Evolutionary conservation across 1,140 invertebrate species (phyloP), one percentile per base, ranked within the genome.

Genomic region (Hirudo medicinalis): DNA sequence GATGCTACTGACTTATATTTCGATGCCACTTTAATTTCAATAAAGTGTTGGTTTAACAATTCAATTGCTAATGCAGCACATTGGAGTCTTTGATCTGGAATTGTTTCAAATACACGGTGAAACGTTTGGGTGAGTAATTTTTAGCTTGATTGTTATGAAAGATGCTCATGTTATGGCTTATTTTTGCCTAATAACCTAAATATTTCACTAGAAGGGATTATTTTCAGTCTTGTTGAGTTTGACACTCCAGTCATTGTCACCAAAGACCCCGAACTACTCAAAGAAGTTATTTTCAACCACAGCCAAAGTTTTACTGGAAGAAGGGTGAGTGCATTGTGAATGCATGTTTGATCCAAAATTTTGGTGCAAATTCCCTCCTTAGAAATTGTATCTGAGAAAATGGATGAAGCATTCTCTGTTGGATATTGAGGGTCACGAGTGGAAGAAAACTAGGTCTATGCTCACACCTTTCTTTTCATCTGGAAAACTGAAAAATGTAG

Each of bases 321-420:
- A n/a, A 63, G 57, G 57, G 57, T 63, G 11, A 63, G 22, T 22
- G 29, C 29, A 63, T n/a, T 57, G 20, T 63, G 8, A 15, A 22
- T 63, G 57, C 20, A 63, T 63, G 13, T 15, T n/a, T 63, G 3
- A 63, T 63, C 29, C 4, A 63, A 63, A 22, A 25, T 63, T 1
- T 63, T 63, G 4, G 15, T n/a, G 20, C 20, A 57, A 22, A 11
- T 63, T 25, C 0, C 43, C 4, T 49, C 43, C 9, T 68, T 20
- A 70, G 69, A 43, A 25, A 54, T 17, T 70, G 36, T 53, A 36
- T 22, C 25, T 70, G 25, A 70, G 69, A 54, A 54, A 49, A 22
- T 70, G 69, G 69, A 54, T 54, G 40, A 70, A 70, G 53, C 29
- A 49, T n/a, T 70, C 69, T 25, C n/a, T 70, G 43, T 22, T 70